Evolutionary conservation across 2,113 vertebrate species (phyloP).

Genomic region (Tyto alba): DNA sequence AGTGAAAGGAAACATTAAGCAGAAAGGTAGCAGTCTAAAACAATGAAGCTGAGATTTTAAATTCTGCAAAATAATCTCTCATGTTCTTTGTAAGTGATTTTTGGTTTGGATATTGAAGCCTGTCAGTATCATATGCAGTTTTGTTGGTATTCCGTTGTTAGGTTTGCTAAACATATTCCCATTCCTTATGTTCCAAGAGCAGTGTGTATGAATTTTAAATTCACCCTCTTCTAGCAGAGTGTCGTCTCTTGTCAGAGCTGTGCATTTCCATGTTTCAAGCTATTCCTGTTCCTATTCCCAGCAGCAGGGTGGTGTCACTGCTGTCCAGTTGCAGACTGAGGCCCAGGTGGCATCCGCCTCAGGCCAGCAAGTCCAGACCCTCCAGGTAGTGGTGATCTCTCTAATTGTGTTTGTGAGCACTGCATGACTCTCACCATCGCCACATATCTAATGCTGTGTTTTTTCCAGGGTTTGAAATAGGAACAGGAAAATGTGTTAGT

Average conservation of each 20-base stretch:
- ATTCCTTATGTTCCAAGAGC: background rate
- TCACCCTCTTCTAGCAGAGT: background rate
- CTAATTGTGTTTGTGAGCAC: conserved; percentile 73
- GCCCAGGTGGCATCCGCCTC: conserved; percentile 94
- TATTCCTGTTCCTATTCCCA: conserved; percentile 87
- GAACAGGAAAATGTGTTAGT: background rate
- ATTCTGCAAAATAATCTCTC: background rate
- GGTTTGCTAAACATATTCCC: background rate
- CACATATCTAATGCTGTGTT: conserved; percentile 72
- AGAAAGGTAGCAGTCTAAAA: background rate
- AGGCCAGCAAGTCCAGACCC: conserved; percentile 99
- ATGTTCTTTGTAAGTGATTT: background rate
- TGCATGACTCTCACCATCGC: conserved; percentile 68
- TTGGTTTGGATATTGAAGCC: background rate
- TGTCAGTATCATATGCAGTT: background rate
- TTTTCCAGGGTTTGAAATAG: conserved; percentile 36
- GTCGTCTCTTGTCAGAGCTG: conserved; percentile 53
- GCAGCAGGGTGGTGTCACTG: conserved; percentile 97
- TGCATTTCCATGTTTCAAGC: conserved; percentile 72
- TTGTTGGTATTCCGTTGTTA: background rate
- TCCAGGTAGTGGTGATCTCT: conserved; percentile 99
- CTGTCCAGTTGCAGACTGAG: conserved; percentile 99
- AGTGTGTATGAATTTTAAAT: background rate
- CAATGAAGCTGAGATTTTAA: background rate
- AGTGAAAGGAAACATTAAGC: background rate